Percentiles rank a stretch among this genome's conserved stretches.
Conservation (phyloP, 2,797 vertebrate species). For the Passerculus sandwichensis region DNA sequence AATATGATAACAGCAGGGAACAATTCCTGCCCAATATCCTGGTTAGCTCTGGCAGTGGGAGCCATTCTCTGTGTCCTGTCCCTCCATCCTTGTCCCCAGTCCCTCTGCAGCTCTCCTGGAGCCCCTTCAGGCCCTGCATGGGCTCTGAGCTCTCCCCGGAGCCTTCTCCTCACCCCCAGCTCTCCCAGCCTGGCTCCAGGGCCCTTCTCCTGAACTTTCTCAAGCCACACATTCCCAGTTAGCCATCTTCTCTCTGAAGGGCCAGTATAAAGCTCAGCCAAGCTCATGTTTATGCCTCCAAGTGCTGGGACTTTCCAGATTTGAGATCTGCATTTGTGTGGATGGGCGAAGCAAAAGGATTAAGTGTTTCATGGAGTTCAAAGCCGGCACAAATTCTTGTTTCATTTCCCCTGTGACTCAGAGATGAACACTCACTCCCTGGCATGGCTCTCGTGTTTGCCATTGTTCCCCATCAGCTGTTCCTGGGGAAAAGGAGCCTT, state of each 20-base stretch:
- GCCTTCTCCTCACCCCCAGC: neutral
- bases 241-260: neutral
- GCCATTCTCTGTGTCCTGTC: neutral
- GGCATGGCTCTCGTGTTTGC: neutral
- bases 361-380: neutral
- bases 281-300: neutral
- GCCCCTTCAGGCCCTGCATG: neutral
- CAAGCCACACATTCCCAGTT: neutral
- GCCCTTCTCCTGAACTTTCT: neutral
- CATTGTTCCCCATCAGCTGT: neutral
- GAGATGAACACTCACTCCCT: neutral
- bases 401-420: slow-evolving; percentile 59
- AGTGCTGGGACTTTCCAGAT: neutral
- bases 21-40: neutral
- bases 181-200: neutral
- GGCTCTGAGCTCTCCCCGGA: neutral
- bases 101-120: neutral
- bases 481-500: neutral
- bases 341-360: neutral
- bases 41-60: rapidly evolving
- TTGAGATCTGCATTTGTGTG: neutral
- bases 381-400: neutral
- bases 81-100: too few relatives aligned
- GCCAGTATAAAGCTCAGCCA: neutral
- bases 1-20: rapidly evolving